A percentile compares a stretch with the other conserved stretches of the same genome.
These are phyloP conservation scores for Dunckerocampus dactyliophorus DNA, from an alignment of 2,113 vertebrate species.

Conservation along the genomic window DNA sequence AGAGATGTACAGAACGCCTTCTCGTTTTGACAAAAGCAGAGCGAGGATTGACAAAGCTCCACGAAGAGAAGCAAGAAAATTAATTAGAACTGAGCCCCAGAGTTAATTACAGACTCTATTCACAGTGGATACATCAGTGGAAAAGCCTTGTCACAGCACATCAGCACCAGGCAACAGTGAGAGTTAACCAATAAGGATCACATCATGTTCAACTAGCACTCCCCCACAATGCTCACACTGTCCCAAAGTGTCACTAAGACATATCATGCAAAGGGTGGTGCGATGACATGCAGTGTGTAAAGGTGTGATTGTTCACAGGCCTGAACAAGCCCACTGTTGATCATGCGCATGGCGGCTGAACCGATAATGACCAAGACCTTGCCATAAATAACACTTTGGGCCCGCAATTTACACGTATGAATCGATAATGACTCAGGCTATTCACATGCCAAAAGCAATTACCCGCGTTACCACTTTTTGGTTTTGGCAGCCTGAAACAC, in stretches of 20 bases:
- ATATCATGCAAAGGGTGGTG: conserved; percentile 16
- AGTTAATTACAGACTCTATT: conserved; percentile 66
- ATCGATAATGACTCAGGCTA: background rate
- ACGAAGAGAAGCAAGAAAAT: conserved; percentile 49
- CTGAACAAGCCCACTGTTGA: conserved; percentile 1
- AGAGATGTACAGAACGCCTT: conserved; percentile 1
- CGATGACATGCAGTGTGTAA: conserved; percentile 21
- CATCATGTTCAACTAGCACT: conserved; percentile 17
- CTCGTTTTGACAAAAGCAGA: conserved; percentile 24
- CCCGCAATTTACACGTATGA: background rate
- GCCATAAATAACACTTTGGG: background rate
- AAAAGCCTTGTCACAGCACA: conserved; percentile 42
- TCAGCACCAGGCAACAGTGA: conserved; percentile 30
- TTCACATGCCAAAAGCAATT: background rate
- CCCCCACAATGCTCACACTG: conserved; percentile 16
- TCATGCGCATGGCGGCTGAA: background rate
- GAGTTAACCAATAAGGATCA: conserved; percentile 39
- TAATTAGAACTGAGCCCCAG: conserved; percentile 61
- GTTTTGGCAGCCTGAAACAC: background rate
- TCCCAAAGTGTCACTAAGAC: conserved; percentile 34
- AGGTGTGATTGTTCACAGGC: conserved; percentile 25
- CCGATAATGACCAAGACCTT: background rate
- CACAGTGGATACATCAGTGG: conserved; percentile 49
- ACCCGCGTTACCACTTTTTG: background rate
- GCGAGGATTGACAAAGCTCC: conserved; percentile 36